A percentile compares a stretch with the other conserved stretches of the same genome.
Evolutionary conservation across 2,113 vertebrate genomes (phyloP).

Genomic region (Pterocles burchelli): DNA sequence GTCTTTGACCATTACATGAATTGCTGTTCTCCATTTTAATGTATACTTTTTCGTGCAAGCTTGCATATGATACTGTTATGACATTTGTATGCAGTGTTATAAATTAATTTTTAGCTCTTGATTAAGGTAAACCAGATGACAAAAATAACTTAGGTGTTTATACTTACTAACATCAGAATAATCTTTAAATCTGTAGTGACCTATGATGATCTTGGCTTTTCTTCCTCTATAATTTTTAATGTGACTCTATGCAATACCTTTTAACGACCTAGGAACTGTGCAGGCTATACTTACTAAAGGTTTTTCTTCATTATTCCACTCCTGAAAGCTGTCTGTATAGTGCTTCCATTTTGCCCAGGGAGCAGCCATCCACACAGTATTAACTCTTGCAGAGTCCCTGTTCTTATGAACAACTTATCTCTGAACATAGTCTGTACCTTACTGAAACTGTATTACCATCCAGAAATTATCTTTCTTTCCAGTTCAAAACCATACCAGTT

Average conservation of each 20-base stretch:
- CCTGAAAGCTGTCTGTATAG: neutral
- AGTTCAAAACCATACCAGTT: neutral
- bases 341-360: neutral
- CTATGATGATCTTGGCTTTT: conserved; percentile 13
- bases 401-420: neutral
- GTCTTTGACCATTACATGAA: conserved; percentile 92
- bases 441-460: neutral
- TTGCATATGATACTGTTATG: conserved; percentile 74
- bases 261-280: neutral
- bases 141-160: conserved; percentile 60
- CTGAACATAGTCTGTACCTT: neutral
- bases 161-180: conserved; percentile 40
- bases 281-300: neutral
- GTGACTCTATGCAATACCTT: neutral
- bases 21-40: conserved; percentile 90
- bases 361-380: neutral
- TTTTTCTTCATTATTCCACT: neutral
- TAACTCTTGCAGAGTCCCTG: neutral
- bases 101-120: conserved; percentile 84
- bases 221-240: neutral
- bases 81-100: conserved; percentile 75
- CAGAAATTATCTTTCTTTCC: neutral
- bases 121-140: conserved; percentile 89
- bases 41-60: conserved; percentile 79
- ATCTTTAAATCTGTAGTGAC: conserved; percentile 16